A percentile compares a stretch with the other conserved stretches of the same genome.
These are phyloP conservation scores for Leistus spinibarbis DNA, from an alignment of 2,888 invertebrate genomes.

Conservation along the genomic window DNA sequence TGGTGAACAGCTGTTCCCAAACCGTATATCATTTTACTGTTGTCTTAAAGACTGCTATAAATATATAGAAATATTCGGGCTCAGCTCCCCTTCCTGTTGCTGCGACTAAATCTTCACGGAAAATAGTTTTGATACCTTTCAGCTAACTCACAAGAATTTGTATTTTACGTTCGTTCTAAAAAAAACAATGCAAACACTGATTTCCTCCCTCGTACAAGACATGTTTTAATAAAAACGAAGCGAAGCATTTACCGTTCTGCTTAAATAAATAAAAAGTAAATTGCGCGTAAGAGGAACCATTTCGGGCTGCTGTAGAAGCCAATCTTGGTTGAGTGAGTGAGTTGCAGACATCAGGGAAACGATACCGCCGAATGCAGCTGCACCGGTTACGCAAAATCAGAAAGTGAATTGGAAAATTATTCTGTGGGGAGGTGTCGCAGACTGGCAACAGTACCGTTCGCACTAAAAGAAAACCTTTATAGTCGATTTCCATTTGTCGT, in stretches of 20 bases:
- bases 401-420: conserved; percentile 49
- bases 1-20: conserved; percentile 48
- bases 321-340: conserved; percentile 46
- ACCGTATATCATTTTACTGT: conserved; percentile 48
- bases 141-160: conserved; percentile 1
- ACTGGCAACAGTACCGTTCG: background rate
- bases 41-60: conserved; percentile 52
- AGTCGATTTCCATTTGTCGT: conserved; percentile 36
- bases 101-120: conserved; percentile 36
- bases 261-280: conserved; percentile 52
- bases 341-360: conserved; percentile 45
- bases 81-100: conserved; percentile 35
- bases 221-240: conserved; percentile 51
- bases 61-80: conserved; percentile 43
- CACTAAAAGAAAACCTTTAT: conserved; percentile 18
- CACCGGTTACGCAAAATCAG: conserved; percentile 35
- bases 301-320: conserved; percentile 45
- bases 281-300: conserved; percentile 51
- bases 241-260: conserved; percentile 46
- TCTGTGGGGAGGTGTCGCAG: conserved; percentile 36
- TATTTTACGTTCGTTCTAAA: conserved; percentile 33
- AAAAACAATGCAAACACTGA: conserved; percentile 42
- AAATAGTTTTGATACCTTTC: conserved; percentile 43
- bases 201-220: conserved; percentile 44
- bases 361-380: conserved; percentile 46